Evolutionary conservation across 2,797 vertebrate genomes (phyloP).

Genomic region (Clarias fuscus): DNA sequence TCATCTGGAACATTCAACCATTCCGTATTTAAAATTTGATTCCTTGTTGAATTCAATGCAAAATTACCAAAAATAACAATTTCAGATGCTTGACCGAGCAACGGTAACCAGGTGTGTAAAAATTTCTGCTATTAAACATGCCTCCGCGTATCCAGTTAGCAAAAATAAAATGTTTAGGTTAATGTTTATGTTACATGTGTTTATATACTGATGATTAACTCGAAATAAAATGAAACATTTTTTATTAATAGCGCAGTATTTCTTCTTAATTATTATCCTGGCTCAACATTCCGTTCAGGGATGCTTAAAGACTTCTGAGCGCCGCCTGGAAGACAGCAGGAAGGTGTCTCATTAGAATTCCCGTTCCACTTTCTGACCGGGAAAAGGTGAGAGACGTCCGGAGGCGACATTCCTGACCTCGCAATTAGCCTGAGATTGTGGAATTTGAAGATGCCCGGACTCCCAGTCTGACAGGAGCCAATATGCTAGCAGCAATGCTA

Average conservation of each 20-base stretch:
- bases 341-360: conserved; percentile 29
- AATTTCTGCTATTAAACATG: neutral
- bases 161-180: neutral
- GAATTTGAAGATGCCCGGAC: conserved; percentile 50
- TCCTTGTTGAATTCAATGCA: neutral
- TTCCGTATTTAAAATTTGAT: neutral
- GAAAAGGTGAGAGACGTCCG: conserved; percentile 8
- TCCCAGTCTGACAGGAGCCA: neutral
- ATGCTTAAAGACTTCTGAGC: neutral
- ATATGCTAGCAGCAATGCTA: neutral
- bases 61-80: neutral
- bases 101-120: neutral
- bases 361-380: neutral
- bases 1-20: neutral
- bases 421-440: conserved; percentile 52
- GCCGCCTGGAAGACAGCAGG: neutral
- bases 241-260: neutral
- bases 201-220: neutral
- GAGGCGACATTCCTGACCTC: conserved; percentile 12
- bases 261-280: neutral
- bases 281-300: neutral
- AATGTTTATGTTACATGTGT: neutral
- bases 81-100: neutral
- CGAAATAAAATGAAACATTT: neutral
- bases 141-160: neutral